phyloP scores from a whole-genome alignment of 1,140 invertebrate genomes.

The Notospermus geniculatus region DNA sequence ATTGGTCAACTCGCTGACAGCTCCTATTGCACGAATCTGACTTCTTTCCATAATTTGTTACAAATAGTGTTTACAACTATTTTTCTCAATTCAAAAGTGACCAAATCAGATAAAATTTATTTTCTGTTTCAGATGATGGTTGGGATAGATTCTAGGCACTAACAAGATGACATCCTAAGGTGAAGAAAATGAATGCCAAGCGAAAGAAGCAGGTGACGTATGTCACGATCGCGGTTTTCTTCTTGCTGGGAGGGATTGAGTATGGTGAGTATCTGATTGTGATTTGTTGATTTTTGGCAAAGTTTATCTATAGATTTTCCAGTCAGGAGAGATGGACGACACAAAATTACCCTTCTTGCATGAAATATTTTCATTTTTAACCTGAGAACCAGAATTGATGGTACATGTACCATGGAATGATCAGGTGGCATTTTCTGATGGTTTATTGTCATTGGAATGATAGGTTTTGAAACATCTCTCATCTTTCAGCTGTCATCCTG shows the following conservation, averaged over 20 bases:
- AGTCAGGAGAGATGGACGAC: neutral
- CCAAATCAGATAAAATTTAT: too few relatives aligned
- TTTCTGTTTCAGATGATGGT: too few relatives aligned
- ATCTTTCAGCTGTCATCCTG: constrained; percentile 47
- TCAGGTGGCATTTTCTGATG: neutral
- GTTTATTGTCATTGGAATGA: neutral
- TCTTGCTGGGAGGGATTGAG: constrained; percentile 35
- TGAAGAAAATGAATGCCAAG: constrained; percentile 23
- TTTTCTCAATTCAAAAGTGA: too few relatives aligned
- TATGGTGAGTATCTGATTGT: constrained; percentile 42
- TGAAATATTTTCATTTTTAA: neutral
- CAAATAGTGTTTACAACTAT: too few relatives aligned
- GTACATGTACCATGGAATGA: neutral
- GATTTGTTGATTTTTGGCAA: too few relatives aligned
- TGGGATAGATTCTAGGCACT: too few relatives aligned
- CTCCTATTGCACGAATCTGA: too few relatives aligned
- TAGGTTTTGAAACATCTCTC: too few relatives aligned
- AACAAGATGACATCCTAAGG: too few relatives aligned
- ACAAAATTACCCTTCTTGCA: too few relatives aligned
- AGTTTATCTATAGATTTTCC: neutral
- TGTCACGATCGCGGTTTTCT: constrained; percentile 26
- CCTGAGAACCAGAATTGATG: neutral
- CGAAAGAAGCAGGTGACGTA: constrained; percentile 31
- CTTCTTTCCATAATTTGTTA: too few relatives aligned
- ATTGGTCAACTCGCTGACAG: too few relatives aligned